Evolutionary conservation across 1,140 invertebrate genomes (phyloP).

Genomic region (Dufourea novaeangliae): DNA sequence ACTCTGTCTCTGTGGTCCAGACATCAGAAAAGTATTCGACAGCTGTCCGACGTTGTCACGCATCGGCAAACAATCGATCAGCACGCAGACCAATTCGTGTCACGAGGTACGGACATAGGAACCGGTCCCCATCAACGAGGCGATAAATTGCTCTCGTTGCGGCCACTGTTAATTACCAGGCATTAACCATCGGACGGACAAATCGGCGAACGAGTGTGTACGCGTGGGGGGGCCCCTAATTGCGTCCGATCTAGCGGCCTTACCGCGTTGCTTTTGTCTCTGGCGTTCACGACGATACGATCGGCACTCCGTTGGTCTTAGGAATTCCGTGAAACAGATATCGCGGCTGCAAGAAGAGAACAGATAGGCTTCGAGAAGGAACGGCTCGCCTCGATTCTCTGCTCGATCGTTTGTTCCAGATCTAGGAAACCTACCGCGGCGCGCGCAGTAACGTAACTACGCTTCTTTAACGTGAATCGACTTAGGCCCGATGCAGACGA

Average conservation of each 20-base stretch:
- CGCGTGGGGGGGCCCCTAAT: constrained; percentile 3
- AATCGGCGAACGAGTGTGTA: constrained; percentile 12
- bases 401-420: constrained; percentile 54
- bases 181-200: constrained; percentile 33
- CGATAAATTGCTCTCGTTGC: constrained; percentile 25
- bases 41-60: no score
- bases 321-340: constrained; percentile 42
- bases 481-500: constrained; percentile 33
- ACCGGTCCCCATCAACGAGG: background rate
- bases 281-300: constrained; percentile 19
- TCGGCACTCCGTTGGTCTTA: background rate
- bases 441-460: constrained; percentile 50
- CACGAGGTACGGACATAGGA: background rate
- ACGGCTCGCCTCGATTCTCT: constrained; percentile 41
- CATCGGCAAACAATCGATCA: background rate
- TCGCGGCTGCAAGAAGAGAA: constrained; percentile 24
- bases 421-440: constrained; percentile 59
- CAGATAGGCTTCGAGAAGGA: constrained; percentile 49
- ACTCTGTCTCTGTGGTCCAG: no score
- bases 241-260: background rate
- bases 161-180: constrained; percentile 37
- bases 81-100: background rate
- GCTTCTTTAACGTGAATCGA: constrained; percentile 39
- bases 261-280: constrained; percentile 17
- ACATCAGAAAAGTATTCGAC: no score